Evolutionary conservation across 2,113 vertebrate genomes (phyloP), one percentile per base, ranked within the genome.

Genomic region (Prunella fulvescens): DNA sequence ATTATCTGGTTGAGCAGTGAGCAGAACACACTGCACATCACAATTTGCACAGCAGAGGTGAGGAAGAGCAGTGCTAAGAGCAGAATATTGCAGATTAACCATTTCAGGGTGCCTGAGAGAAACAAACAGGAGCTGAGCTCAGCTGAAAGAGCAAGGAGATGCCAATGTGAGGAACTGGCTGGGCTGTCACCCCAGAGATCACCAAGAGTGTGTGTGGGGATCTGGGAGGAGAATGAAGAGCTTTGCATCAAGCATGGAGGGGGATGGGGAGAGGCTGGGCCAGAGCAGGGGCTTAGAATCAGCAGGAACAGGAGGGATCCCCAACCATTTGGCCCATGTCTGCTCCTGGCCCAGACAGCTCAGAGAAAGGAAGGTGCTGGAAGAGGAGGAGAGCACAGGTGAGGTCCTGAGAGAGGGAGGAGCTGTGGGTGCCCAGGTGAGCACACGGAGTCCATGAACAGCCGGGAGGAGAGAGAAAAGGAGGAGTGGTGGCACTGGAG

Each of bases 1-100:
- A 86, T 96, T 83, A 45, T 17, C 50, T 83, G 54, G 50, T 31
- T 81, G 39, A 93, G 58, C 81, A 53, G 66, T 19, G 58, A 80
- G 62, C 86, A 83, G 76, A 82, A 62, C 39, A 61, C 64, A 13
- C 14, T 45, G 47, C 73, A 86, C 54, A 78, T 16, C 23, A 23
- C 73, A 61, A 71, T 56, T 10, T 86, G 39, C 72, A 28, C 7
- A 42, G 64, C 17, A 56, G 60, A 81, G 33, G 20, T 56, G 83
- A 79, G n/a, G 53, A 69, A n/a, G 60, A 89, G 53, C 28, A 37
- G 72, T 15, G 20, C 16, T 7, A 7, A 20, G 26, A 61, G 60
- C 47, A 83, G 64, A 61, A 19, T 4, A 6, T 4, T 29, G 22
- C 22, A 77, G 17, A 9, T 62, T 28, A 81, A 76, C 58, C 40